Evolutionary conservation across 2,113 vertebrate species (phyloP), one percentile per base, ranked within the genome.

Genomic region (Lichenostomus cassidix): DNA sequence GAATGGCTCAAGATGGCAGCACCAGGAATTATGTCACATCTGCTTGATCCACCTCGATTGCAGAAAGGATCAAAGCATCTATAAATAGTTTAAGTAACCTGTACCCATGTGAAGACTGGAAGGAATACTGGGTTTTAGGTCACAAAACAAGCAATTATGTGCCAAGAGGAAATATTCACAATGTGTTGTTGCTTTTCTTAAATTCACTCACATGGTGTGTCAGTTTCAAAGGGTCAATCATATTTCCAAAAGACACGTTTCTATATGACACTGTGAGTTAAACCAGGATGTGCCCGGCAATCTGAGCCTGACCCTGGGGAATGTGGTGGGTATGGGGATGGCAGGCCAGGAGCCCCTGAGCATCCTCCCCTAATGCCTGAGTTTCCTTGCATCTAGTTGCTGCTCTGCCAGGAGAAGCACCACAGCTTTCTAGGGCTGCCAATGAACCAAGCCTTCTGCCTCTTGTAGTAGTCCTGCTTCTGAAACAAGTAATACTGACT

Each of bases 71-170:
- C 85, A 55, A 63, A 90, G 85, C 64, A 29, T 33, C 71, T 59
- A 39, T 37, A 73, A 86, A 64, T 65, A 88, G n/a, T 55, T 87
- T 46, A 24, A 71, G 63, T 77, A 49, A 94, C 68, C 71, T 46
- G 50, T 53, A 9, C 25, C n/a, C 42, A 55, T 21, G 3, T 33
- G 85, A 44, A 84, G 90, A 25, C 56, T 63, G 29, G 47, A 37
- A 71, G 56, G 70, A 95, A 88, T 80, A 73, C 71, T 42, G 58
- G n/a, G 11, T 42, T 91, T 93, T 70, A 95, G 88, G 92, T 96
- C 85, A 86, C 83, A 56, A 67, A 94, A 50, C 83, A 62, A 49
- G 85, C 71, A 86, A 46, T 88, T 88, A 80, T 33, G 76, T 69
- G 21, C 76, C 92, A 92, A 93, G 83, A 93, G 94, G 90, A 93